Conservation (phyloP, 1,140 invertebrate species). For the Bilobella aurantiaca region DNA sequence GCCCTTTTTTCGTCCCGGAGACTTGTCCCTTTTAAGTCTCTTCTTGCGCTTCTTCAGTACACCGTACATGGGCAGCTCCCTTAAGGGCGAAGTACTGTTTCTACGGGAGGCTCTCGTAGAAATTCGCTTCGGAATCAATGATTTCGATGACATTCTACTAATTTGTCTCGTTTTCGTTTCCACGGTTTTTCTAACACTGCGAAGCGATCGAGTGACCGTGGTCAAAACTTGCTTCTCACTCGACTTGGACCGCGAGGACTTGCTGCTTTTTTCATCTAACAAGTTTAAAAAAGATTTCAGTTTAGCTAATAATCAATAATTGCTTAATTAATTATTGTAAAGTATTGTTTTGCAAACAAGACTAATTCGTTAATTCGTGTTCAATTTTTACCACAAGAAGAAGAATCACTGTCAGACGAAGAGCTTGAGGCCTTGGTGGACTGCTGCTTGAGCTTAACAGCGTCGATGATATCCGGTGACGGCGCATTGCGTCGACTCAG, state of each 20-base stretch:
- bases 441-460: constrained; percentile 13
- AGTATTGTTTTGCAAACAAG: background rate
- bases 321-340: no score
- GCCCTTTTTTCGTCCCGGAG: background rate
- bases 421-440: background rate
- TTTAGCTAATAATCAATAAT: background rate
- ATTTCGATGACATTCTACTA: background rate
- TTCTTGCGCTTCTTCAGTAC: constrained; percentile 38
- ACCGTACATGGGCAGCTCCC: constrained; percentile 28
- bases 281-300: background rate
- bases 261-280: background rate
- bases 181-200: constrained; percentile 24
- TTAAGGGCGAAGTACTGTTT: constrained; percentile 22
- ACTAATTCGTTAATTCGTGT: background rate
- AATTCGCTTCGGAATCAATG: constrained; percentile 1
- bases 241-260: background rate
- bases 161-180: constrained; percentile 3
- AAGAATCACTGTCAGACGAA: background rate
- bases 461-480: constrained; percentile 33
- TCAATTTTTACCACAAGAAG: constrained; percentile 5
- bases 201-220: constrained; percentile 14
- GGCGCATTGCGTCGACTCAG: constrained; percentile 26
- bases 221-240: background rate
- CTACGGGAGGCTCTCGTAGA: constrained; percentile 23
- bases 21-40: constrained; percentile 31